These are phyloP conservation scores for Chrysina gloriosa DNA, from an alignment of 2,888 invertebrate genomes.

Conservation along the genomic window DNA sequence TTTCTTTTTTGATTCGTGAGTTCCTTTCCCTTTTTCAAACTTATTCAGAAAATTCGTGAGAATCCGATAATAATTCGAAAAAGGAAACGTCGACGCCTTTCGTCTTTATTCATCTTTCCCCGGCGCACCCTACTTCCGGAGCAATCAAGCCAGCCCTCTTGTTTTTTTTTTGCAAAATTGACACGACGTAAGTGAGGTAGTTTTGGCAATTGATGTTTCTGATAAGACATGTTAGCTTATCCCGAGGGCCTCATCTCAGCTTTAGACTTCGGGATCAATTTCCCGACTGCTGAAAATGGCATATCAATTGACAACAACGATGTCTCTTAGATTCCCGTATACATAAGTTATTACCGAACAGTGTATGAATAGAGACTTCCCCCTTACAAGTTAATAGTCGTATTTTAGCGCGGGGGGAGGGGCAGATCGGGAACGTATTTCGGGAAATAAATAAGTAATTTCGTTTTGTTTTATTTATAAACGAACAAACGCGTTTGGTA, in stretches of 20 bases:
- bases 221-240: constrained; percentile 51
- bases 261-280: constrained; percentile 51
- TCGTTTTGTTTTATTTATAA: background rate
- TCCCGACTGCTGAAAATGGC: constrained; percentile 52
- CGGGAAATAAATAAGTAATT: too few species aligned
- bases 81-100: too few species aligned
- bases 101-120: background rate
- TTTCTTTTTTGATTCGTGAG: too few species aligned
- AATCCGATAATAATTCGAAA: too few species aligned
- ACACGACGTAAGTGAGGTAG: constrained; percentile 37
- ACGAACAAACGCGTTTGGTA: too few species aligned
- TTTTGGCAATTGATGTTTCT: constrained; percentile 45
- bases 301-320: constrained; percentile 50
- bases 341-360: background rate
- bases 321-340: background rate
- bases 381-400: background rate
- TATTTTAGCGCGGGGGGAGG: background rate
- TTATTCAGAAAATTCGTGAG: too few species aligned
- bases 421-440: background rate
- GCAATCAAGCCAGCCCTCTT: background rate
- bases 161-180: constrained; percentile 41
- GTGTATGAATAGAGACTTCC: background rate
- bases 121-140: background rate
- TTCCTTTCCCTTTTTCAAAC: too few species aligned
- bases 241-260: constrained; percentile 47